phyloP scores from a whole-genome alignment of 2,113 vertebrate species.

The Microtus pennsylvanicus region DNA sequence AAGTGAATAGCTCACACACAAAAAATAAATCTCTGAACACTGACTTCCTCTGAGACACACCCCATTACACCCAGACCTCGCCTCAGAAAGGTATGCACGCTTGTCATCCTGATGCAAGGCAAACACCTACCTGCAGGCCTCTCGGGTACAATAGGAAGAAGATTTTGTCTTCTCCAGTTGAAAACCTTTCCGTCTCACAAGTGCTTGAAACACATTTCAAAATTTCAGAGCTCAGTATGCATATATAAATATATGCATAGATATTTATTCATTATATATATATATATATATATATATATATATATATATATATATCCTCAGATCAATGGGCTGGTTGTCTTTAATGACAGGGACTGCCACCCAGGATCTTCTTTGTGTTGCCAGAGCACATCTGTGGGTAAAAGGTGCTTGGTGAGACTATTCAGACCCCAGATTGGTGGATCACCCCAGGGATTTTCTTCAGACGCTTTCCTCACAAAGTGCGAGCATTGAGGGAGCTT shows the following conservation, averaged over 20 bases:
- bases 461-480: not conserved
- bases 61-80: conserved; percentile 87
- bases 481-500: not conserved
- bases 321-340: not conserved
- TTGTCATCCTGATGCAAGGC: conserved; percentile 86
- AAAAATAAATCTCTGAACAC: conserved; percentile 84
- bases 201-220: conserved; percentile 2
- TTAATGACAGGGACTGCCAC: not conserved
- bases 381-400: not conserved
- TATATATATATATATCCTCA: not conserved
- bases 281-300: no score
- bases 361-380: not conserved
- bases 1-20: conserved; percentile 84
- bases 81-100: conserved; percentile 88
- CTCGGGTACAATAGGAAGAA: conserved; percentile 59
- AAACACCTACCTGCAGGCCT: conserved; percentile 84
- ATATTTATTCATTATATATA: no score
- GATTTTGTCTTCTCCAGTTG: conserved; percentile 52
- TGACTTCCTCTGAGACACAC: conserved; percentile 87
- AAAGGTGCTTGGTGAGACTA: not conserved
- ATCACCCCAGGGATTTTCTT: not conserved
- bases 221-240: not conserved
- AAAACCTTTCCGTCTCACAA: not conserved
- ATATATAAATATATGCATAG: not conserved
- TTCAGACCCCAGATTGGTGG: not conserved